phyloP scores from a whole-genome alignment of 1,140 invertebrate genomes.

The Caenorhabditis remanei region DNA sequence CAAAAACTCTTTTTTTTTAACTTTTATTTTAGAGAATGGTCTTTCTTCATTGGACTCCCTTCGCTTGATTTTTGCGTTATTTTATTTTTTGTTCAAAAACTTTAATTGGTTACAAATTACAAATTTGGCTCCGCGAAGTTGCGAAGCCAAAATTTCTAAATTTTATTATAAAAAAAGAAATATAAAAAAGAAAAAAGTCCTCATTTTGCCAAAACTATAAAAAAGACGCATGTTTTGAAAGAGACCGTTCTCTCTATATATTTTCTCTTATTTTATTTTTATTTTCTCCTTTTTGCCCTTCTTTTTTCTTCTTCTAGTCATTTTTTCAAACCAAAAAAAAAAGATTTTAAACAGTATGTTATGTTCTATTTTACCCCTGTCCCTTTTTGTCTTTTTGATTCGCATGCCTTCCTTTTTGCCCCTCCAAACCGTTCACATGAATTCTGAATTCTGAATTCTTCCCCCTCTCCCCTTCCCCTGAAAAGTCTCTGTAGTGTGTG shows the following conservation, averaged over 20 bases:
- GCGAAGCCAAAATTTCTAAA: no score
- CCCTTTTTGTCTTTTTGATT: slow-evolving; percentile 16
- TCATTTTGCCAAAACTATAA: neutral
- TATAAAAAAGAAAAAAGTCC: neutral
- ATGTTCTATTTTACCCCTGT: neutral
- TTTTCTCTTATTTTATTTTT: neutral
- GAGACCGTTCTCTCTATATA: neutral
- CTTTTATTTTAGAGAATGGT: slow-evolving; percentile 11
- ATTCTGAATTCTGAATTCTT: no score
- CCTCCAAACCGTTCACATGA: neutral
- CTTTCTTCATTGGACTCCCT: neutral
- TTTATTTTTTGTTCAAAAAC: neutral
- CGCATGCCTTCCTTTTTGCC: neutral
- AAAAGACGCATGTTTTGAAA: neutral
- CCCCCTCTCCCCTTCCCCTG: neutral
- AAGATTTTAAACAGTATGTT: no score
- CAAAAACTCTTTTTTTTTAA: neutral
- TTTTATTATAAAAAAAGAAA: neutral
- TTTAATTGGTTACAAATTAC: neutral
- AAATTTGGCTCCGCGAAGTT: no score
- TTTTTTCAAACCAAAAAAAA: neutral
- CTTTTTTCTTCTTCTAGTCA: neutral
- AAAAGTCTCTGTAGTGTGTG: slow-evolving; percentile 41
- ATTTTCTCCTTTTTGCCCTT: neutral
- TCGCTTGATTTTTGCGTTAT: neutral